Percentiles rank a stretch among this genome's conserved stretches.
These are phyloP conservation scores for Drosophila prosaltans DNA, from an alignment of 1,140 invertebrate genomes.

Conservation along the genomic window DNA sequence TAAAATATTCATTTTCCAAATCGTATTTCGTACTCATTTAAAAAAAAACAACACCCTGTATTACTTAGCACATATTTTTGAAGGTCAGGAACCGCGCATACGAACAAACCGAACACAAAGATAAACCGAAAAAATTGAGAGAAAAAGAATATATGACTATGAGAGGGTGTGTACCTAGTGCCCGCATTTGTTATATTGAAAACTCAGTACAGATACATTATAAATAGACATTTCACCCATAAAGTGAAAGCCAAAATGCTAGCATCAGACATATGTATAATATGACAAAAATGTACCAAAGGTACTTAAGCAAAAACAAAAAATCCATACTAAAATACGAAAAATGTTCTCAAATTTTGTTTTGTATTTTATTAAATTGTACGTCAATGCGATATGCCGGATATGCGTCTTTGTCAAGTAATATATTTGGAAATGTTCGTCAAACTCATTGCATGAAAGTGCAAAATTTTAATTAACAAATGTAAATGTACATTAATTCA, in stretches of 20 bases:
- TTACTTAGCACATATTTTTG: conserved; percentile 41
- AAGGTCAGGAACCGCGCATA: conserved; percentile 61
- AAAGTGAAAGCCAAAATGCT: conserved; percentile 11
- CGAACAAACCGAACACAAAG: background rate
- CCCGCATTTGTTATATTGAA: conserved; percentile 39
- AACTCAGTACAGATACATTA: conserved; percentile 29
- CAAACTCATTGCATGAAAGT: conserved; percentile 8
- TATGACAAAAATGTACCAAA: conserved; percentile 20
- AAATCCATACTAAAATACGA: conserved; percentile 21
- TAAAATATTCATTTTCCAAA: too few relatives aligned
- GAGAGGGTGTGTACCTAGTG: conserved; percentile 53
- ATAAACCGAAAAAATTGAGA: conserved; percentile 18
- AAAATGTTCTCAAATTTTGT: conserved; percentile 16
- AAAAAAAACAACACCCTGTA: conserved; percentile 26
- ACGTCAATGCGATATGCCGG: conserved; percentile 58
- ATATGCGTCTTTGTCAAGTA: conserved; percentile 53
- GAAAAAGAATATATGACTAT: background rate
- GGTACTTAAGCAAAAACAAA: conserved; percentile 13
- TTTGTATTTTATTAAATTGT: conserved; percentile 21
- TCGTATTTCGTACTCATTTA: background rate
- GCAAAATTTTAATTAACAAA: conserved; percentile 22
- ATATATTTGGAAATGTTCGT: conserved; percentile 14
- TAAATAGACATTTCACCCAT: conserved; percentile 50
- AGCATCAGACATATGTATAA: background rate
- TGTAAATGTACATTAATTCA: conserved; percentile 11